phyloP scores from a whole-genome alignment of 2,113 vertebrate species.

The Callospermophilus lateralis region DNA sequence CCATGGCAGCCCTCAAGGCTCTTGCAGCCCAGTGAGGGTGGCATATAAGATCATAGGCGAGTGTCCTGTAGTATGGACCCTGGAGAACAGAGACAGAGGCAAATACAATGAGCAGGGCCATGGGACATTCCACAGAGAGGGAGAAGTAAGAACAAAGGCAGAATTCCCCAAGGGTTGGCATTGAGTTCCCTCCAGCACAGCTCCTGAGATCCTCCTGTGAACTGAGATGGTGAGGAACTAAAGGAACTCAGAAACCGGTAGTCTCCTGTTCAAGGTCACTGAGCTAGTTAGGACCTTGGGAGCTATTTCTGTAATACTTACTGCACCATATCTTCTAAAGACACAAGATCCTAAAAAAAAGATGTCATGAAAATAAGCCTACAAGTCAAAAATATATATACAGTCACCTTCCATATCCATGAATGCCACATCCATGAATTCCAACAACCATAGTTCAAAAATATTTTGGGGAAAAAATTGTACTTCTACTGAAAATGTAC shows the following conservation, averaged over 20 bases:
- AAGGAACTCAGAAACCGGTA: neutral
- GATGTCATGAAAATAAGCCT: constrained; percentile 56
- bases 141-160: neutral
- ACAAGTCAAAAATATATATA: neutral
- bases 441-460: neutral
- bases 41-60: neutral
- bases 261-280: constrained; percentile 9
- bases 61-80: neutral
- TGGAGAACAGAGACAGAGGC: neutral
- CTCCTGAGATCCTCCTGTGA: neutral
- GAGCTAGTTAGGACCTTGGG: neutral
- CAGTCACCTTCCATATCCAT: neutral
- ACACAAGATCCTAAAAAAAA: constrained; percentile 57
- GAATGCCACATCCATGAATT: neutral
- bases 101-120: neutral
- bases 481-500: neutral
- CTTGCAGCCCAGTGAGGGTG: neutral
- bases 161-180: neutral
- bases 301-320: neutral
- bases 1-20: neutral
- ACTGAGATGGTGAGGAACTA: neutral
- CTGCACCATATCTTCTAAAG: constrained; percentile 6
- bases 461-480: neutral
- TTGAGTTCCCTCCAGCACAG: neutral
- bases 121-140: neutral